Conservation (phyloP, 1,140 invertebrate species). For the Ceratosolen solmsi region DNA sequence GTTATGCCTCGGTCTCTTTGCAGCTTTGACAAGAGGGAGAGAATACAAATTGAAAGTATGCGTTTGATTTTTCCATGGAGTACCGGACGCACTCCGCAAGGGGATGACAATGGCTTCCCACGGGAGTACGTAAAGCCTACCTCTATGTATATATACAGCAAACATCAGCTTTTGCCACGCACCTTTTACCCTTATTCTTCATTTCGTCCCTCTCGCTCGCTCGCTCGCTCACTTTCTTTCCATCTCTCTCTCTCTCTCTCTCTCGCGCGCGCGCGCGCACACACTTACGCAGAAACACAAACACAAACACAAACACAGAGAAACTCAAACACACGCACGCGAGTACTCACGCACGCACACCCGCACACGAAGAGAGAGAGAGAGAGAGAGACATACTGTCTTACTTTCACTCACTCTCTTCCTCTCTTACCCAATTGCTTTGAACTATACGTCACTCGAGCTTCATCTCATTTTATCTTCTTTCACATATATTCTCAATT, state of each 20-base stretch:
- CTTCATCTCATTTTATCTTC: slow-evolving; percentile 16
- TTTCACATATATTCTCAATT: slow-evolving; percentile 21
- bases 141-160: slow-evolving; percentile 4
- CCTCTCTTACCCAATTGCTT: slow-evolving; percentile 5
- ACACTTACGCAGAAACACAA: no score
- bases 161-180: slow-evolving; percentile 7
- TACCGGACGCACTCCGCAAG: slow-evolving; percentile 64
- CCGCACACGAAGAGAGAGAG: no score
- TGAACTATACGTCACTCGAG: slow-evolving; percentile 13
- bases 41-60: slow-evolving; percentile 63
- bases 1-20: slow-evolving; percentile 6
- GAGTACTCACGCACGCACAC: no score
- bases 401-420: slow-evolving; percentile 41
- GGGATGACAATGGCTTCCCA: slow-evolving; percentile 70
- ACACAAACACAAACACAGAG: no score
- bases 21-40: slow-evolving; percentile 21
- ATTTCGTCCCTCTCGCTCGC: slow-evolving; percentile 46
- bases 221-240: slow-evolving; percentile 31
- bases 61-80: slow-evolving; percentile 70
- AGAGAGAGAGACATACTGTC: no score
- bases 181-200: slow-evolving; percentile 40
- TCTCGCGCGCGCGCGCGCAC: no score
- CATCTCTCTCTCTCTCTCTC: slow-evolving; percentile 40
- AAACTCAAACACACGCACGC: no score
- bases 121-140: slow-evolving; percentile 55